Conservation (phyloP, 2,888 invertebrate species). For the Morpho deidamia region DNA sequence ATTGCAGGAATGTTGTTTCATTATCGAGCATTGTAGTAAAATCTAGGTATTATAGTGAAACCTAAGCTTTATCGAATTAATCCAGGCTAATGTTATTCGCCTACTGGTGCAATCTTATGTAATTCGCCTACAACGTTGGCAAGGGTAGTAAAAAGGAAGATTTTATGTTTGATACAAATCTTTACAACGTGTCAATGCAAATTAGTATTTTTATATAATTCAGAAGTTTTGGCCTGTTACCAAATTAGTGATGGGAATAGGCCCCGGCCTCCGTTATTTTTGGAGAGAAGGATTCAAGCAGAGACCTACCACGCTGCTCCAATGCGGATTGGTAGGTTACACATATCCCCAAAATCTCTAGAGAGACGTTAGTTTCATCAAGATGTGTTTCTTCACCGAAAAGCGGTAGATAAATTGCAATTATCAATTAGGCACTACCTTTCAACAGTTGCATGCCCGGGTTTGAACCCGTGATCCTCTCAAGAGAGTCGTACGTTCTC, state of each 20-base stretch:
- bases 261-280: no score
- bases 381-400: no score
- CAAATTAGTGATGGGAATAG: no score
- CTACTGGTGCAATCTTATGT: conserved; percentile 36
- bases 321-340: no score
- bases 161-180: not conserved
- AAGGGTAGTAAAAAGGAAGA: conserved; percentile 8
- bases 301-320: no score
- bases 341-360: no score
- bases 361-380: no score
- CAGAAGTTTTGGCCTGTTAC: no score
- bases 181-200: not conserved
- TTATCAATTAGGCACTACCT: not conserved
- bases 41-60: conserved; percentile 10
- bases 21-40: conserved; percentile 13
- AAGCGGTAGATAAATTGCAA: no score
- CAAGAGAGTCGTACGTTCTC: no score
- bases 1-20: conserved; percentile 17
- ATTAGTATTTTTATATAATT: not conserved
- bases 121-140: conserved; percentile 36
- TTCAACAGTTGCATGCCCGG: not conserved
- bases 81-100: conserved; percentile 47
- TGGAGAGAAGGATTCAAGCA: no score
- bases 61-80: conserved; percentile 21
- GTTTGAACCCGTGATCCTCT: no score